phyloP scores from a whole-genome alignment of 2,888 invertebrate genomes.

The Tachina grossa region DNA sequence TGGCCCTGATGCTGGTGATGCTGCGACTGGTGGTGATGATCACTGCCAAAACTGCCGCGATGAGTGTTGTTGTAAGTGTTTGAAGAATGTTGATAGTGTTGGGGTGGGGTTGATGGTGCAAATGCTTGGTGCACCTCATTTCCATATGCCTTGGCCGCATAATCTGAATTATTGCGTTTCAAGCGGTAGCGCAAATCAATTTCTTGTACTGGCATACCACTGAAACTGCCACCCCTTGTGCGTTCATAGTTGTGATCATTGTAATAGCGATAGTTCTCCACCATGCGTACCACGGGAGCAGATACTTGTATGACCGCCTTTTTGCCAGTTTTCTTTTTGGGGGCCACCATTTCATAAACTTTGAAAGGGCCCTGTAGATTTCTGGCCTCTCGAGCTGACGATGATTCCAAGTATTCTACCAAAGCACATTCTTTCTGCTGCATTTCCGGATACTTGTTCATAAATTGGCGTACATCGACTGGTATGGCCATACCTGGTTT shows the following conservation, averaged over 20 bases:
- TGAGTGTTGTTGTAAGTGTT: constrained; percentile 72
- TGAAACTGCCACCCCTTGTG: constrained; percentile 81
- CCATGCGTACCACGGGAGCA: constrained; percentile 84
- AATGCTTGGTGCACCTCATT: constrained; percentile 57
- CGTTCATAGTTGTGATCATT: constrained; percentile 83
- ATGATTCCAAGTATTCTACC: constrained; percentile 94
- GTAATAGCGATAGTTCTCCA: constrained; percentile 85
- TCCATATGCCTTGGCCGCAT: constrained; percentile 74
- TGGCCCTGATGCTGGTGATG: constrained; percentile 48
- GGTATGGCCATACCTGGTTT: constrained; percentile 95
- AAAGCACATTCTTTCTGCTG: constrained; percentile 94
- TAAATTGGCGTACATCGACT: constrained; percentile 94
- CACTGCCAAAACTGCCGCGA: constrained; percentile 73
- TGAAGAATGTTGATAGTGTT: constrained; percentile 73
- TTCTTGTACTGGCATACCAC: constrained; percentile 82
- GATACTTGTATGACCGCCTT: constrained; percentile 83
- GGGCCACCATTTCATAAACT: constrained; percentile 91
- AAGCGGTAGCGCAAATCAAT: constrained; percentile 79
- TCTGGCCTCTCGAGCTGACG: constrained; percentile 91
- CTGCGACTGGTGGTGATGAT: constrained; percentile 66
- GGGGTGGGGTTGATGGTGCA: constrained; percentile 32
- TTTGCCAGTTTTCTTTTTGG: constrained; percentile 88
- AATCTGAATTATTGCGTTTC: constrained; percentile 81
- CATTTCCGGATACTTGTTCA: constrained; percentile 94
- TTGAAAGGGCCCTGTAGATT: constrained; percentile 86